phyloP scores from a whole-genome alignment of 2,113 vertebrate species.

The Pangasianodon hypophthalmus region DNA sequence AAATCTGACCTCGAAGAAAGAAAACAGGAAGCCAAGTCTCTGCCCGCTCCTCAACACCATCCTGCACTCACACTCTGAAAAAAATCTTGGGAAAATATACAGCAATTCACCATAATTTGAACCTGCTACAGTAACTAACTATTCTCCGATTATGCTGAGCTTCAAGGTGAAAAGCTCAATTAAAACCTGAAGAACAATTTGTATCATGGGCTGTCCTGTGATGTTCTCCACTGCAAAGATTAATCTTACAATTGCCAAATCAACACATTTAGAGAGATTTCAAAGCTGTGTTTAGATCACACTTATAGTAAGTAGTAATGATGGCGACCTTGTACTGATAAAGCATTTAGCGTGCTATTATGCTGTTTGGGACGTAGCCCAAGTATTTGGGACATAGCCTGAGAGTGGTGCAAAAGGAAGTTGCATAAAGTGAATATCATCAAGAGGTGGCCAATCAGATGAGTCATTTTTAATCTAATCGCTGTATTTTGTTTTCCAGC shows the following conservation, averaged over 20 bases:
- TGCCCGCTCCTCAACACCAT: neutral
- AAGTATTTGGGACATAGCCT: neutral
- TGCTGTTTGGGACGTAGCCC: neutral
- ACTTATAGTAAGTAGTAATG: neutral
- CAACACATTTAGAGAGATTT: neutral
- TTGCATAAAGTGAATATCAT: neutral
- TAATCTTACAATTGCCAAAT: neutral
- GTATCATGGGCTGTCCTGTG: neutral
- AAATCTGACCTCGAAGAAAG: neutral
- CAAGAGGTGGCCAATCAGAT: neutral
- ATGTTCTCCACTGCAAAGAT: neutral
- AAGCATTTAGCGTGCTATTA: neutral
- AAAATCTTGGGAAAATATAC: slow-evolving; percentile 6
- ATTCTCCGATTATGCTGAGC: slow-evolving; percentile 1
- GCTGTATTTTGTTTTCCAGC: neutral
- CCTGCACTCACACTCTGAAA: neutral
- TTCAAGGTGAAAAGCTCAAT: neutral
- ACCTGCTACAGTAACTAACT: neutral
- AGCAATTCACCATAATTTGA: neutral
- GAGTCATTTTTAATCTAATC: neutral
- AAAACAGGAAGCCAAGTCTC: slow-evolving; percentile 2
- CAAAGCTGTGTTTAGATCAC: neutral
- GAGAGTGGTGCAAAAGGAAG: neutral
- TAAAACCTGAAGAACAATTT: neutral
- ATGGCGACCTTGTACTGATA: neutral